phyloP scores from a whole-genome alignment of 2,797 vertebrate genomes.

The Kryptolebias ocellatus region DNA sequence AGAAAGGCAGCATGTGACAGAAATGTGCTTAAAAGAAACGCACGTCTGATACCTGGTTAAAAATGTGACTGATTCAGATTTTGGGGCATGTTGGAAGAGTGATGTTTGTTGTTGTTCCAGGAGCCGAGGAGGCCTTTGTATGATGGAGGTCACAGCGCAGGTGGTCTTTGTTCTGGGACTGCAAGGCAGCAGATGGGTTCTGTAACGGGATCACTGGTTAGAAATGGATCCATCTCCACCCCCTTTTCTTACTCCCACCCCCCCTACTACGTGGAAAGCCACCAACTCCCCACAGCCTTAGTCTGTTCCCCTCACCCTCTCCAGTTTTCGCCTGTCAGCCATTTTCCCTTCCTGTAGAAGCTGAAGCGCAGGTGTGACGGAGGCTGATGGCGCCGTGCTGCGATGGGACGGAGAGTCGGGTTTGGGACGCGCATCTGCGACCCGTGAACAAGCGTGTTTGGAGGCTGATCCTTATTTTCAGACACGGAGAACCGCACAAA shows the following conservation, averaged over 20 bases:
- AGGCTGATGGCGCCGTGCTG: conserved; percentile 1
- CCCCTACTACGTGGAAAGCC: not conserved
- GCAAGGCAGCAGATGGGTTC: conserved; percentile 64
- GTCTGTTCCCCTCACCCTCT: not conserved
- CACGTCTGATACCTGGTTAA: not conserved
- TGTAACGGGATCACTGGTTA: conserved; percentile 74
- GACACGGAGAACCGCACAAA: conserved; percentile 61
- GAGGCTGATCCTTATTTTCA: conserved; percentile 21
- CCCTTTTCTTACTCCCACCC: not conserved
- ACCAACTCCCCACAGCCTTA: conserved; percentile 15
- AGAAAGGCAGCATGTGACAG: conserved; percentile 18
- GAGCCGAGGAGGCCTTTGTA: conserved; percentile 60
- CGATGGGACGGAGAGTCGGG: conserved; percentile 8
- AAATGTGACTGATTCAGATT: not conserved
- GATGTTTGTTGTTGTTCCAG: conserved; percentile 40
- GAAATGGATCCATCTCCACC: conserved; percentile 55
- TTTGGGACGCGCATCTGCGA: no score
- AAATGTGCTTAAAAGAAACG: conserved; percentile 4
- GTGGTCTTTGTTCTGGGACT: conserved; percentile 62
- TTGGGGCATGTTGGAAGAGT: not conserved
- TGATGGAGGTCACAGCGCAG: conserved; percentile 54
- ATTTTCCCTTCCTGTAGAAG: conserved; percentile 54
- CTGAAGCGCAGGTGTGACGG: conserved; percentile 18
- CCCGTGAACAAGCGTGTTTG: conserved; percentile 24
- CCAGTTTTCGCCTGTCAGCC: conserved; percentile 22